Conservation (phyloP, 92 coral and sea anemone genomes). For the Parazoanthus darwini region DNA sequence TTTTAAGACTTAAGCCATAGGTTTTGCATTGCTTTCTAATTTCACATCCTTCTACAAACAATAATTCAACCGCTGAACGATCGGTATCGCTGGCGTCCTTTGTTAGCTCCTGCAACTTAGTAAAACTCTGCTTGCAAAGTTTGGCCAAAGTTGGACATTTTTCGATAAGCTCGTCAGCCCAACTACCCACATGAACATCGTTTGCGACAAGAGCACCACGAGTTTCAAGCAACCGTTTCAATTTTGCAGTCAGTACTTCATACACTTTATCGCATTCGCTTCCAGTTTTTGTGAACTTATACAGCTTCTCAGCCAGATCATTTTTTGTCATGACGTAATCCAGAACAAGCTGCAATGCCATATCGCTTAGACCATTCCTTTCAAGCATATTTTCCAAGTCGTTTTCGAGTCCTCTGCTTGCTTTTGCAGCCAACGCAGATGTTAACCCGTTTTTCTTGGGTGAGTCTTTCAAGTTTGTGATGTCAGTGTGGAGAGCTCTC, state of each 20-base stretch:
- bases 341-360: background rate
- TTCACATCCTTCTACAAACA: background rate
- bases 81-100: background rate
- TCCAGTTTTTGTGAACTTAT: background rate
- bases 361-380: background rate
- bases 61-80: background rate
- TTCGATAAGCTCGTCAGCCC: background rate
- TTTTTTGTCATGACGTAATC: conserved; percentile 9
- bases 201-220: background rate
- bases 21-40: background rate
- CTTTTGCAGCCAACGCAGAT: background rate
- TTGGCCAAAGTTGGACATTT: background rate
- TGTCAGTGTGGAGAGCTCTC: background rate
- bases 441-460: background rate
- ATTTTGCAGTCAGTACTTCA: background rate
- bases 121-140: background rate
- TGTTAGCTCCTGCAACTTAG: background rate
- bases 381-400: background rate
- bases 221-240: background rate
- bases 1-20: background rate
- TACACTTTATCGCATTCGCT: background rate
- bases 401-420: background rate
- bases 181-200: background rate
- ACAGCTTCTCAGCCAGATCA: background rate
- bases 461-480: background rate